Evolutionary conservation across 2,888 invertebrate genomes (phyloP), one percentile per base, ranked within the genome.

Genomic region (Eupithecia dodoneata): DNA sequence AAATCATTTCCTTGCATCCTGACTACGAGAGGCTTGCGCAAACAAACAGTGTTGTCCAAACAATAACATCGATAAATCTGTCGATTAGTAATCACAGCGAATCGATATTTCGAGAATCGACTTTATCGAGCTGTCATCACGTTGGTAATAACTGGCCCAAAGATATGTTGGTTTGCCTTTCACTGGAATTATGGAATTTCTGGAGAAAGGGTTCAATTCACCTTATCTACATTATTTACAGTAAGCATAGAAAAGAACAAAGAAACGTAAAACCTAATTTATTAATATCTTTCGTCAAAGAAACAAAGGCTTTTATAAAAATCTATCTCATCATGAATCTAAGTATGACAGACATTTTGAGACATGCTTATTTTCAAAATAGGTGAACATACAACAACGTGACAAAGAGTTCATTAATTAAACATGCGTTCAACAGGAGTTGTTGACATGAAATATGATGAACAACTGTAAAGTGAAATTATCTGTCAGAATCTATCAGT

Each of bases 31-130:
- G 13, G 18, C 47, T 49, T 81, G 81, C 77, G 76, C 82, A 87
- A 87, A 86, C 80, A 87, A 83, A 83, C 81, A 86, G 80, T 79
- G 84, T 65, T 82, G 85, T 81, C 79, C 71, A 81, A 85, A 86
- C 74, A 83, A 76, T 78, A 84, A 83, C 79, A 85, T 86, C 85
- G 85, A 87, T 88, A 86, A 86, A 86, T 86, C 83, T 80, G 81
- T 85, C 86, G 77, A 80, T 79, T 55, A 72, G 70, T 80, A 69
- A 76, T 78, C 66, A 49, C 74, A 80, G 77, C 75, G 75, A 71
- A 79, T 78, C 76, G 77, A 82, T 77, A 83, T 81, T 79, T 80
- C 59, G 55, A 72, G 77, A 75, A 80, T 76, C 18, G 63, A 74
- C 59, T 80, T 78, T 76, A 79, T 77, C 73, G 75, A 76, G 71